These are phyloP conservation scores for Onychorhynchus coronatus DNA, from an alignment of 2,113 vertebrate species.

Conservation along the genomic window DNA sequence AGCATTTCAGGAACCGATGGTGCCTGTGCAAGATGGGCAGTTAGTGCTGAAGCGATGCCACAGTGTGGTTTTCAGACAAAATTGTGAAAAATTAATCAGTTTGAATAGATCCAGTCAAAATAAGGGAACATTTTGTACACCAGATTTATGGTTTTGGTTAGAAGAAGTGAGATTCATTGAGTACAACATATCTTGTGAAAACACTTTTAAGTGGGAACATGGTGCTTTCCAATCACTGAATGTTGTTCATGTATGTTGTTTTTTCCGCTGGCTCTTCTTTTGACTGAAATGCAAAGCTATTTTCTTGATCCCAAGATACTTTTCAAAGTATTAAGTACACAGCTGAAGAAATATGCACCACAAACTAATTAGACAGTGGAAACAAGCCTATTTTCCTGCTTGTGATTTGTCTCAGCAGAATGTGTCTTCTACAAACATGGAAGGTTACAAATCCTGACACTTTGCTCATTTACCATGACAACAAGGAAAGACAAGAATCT, in stretches of 20 bases:
- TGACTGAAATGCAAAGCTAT: neutral
- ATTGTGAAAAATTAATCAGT: conserved; percentile 10
- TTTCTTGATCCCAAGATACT: neutral
- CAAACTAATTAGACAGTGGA: conserved; percentile 16
- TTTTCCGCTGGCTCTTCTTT: neutral
- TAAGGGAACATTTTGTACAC: neutral
- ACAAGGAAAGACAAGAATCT: neutral
- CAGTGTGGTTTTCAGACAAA: conserved; percentile 28
- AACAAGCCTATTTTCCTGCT: neutral
- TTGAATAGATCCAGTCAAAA: neutral
- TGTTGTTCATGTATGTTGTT: neutral
- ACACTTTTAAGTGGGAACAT: neutral
- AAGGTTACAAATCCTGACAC: neutral
- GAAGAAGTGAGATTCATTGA: neutral
- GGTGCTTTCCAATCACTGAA: neutral
- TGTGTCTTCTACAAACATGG: neutral
- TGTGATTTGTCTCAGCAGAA: neutral
- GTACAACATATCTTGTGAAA: neutral
- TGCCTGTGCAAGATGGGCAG: neutral
- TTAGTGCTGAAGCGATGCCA: neutral
- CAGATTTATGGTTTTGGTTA: neutral
- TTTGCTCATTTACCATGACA: neutral
- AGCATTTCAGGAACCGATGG: neutral
- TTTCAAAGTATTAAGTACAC: neutral
- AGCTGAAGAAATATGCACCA: neutral